phyloP scores from a whole-genome alignment of 2,113 vertebrate genomes.

The Anguilla rostrata region DNA sequence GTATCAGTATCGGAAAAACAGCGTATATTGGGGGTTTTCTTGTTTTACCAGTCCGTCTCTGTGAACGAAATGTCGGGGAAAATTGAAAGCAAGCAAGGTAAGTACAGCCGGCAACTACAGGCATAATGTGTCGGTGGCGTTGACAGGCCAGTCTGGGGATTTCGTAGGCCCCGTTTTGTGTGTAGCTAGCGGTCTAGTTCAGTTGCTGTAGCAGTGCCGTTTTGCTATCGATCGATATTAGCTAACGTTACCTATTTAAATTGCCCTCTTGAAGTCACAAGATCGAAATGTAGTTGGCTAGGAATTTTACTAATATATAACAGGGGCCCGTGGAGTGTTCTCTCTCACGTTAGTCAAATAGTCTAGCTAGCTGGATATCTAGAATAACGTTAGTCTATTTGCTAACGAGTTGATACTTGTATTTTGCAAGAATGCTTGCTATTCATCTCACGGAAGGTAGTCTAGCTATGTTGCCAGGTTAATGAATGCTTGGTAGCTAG shows the following conservation, averaged over 20 bases:
- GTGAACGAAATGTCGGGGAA: slow-evolving; percentile 75
- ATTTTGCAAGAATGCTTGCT: neutral
- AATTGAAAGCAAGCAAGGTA: slow-evolving; percentile 78
- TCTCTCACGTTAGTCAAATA: neutral
- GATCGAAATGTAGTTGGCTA: neutral
- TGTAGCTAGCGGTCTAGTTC: neutral
- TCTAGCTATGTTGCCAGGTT: neutral
- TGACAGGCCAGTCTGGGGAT: slow-evolving; percentile 6
- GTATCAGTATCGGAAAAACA: slow-evolving; percentile 37
- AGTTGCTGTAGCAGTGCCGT: neutral
- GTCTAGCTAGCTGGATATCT: neutral
- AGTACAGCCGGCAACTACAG: slow-evolving; percentile 42
- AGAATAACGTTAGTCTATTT: neutral
- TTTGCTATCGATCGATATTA: neutral
- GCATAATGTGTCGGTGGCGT: neutral
- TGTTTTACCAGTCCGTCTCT: slow-evolving; percentile 50
- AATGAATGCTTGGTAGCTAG: neutral
- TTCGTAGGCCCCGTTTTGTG: neutral
- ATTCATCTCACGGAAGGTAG: neutral
- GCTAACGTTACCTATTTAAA: neutral
- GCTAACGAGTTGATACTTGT: slow-evolving; percentile 9
- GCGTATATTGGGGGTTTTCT: slow-evolving; percentile 27
- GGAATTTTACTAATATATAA: neutral
- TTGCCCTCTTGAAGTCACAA: neutral
- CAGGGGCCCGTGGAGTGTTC: neutral